Evolutionary conservation across 2,888 invertebrate genomes (phyloP), one percentile per base, ranked within the genome.

Genomic region (Erebia epiphron): DNA sequence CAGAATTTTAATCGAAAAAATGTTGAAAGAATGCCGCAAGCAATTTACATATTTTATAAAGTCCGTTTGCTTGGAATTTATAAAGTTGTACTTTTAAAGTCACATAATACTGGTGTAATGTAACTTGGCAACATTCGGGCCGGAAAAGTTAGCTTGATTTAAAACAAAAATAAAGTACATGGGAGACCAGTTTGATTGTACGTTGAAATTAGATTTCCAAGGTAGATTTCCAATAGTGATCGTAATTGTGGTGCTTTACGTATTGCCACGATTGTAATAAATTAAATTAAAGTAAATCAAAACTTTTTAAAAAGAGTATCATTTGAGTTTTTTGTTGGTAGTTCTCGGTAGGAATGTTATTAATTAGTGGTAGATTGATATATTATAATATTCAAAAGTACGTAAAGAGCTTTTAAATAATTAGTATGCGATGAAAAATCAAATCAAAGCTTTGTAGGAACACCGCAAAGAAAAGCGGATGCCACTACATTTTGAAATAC

Each of bases 91-190:
- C 41, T 58, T 58, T 58, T 41, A 35, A 16, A 58, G 58, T 58
- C 41, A 41, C 58, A 58, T 9, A 5, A 35, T n/a, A n/a, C 21
- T 3, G 26, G 14, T 50, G 7, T 13, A 13, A 7, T n/a, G 2
- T 26, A 57, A 26, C 26, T 57, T 57, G 14, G 57, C 61, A 61
- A 46, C 16, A 10, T 26, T 18, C 10, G 11, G 11, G 4, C 16
- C 2, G 16, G 61, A 46, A 61, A 61, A 61, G 61, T 16, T 61
- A 43, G 16, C 18, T 16, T 46, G 43, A 46, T 16, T 43, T 16
- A 61, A 46, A 61, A 61, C 61, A 61, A 46, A 43, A 46, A 16
- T 46, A 61, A 18, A 61, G 43, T 61, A 61, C 43, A 21, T 62
- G 49, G 49, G 21, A n/a, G 14, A 35, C 50, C 52, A 52, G 21